These are phyloP conservation scores for Parazoanthus atlanticus DNA, from an alignment of 92 coral and sea anemone genomes.

Conservation along the genomic window DNA sequence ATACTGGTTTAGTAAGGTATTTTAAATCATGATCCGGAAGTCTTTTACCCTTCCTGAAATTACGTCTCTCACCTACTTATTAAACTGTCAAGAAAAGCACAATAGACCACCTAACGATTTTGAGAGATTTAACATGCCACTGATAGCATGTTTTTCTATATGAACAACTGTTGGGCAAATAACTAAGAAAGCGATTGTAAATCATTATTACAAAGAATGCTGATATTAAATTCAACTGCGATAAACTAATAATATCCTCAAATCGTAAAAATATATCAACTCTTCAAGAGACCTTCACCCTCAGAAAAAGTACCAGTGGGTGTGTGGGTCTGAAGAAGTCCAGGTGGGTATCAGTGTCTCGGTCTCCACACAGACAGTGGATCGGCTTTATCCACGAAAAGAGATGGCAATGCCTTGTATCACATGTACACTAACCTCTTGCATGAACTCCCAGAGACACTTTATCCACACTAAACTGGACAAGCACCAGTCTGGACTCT, in stretches of 20 bases:
- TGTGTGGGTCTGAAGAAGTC: neutral
- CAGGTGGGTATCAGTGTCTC: neutral
- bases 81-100: neutral
- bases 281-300: neutral
- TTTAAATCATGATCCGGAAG: neutral
- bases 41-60: neutral
- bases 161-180: too few relatives aligned
- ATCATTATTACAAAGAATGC: neutral
- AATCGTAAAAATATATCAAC: neutral
- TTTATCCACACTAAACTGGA: constrained; percentile 81
- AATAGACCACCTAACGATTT: neutral
- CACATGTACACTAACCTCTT: constrained; percentile 74
- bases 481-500: constrained; percentile 82
- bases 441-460: constrained; percentile 87
- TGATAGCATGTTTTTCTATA: neutral
- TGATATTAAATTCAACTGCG: too few relatives aligned
- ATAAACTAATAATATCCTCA: neutral
- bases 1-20: neutral
- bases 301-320: too few relatives aligned
- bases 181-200: too few relatives aligned
- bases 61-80: neutral
- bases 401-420: neutral
- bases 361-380: neutral
- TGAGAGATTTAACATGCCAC: neutral
- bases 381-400: neutral